Base-by-base conservation (phyloP, 2,888 invertebrate species). In the Drosophila merina region DNA sequence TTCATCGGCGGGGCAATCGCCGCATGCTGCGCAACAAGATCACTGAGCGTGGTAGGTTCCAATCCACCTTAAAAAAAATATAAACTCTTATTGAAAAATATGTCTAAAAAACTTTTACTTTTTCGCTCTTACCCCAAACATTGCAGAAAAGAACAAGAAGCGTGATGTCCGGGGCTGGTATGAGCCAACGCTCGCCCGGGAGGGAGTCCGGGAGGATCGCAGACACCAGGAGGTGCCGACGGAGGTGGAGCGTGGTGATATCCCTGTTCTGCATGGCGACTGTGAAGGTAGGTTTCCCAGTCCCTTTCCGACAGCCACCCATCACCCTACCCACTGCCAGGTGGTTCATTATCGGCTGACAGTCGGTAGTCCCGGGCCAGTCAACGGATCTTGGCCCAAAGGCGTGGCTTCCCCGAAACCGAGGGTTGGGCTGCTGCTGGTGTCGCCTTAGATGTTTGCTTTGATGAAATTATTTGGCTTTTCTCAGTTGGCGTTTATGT, bases 201-300 rank as follows among this genome's bases (percentile, higher is more conserved):
- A 90, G 49, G 86, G 75, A 58, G 90, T 89, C 69, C 40, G 40
- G 9, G 47, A 36, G 12, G 88, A 89, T 76, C 86, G 86, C 71
- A 88, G 90, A 50, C 88, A 89, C 51, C 88, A 87, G 59, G 89
- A 88, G 77, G 74, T 90, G 55, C 85, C 90, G n/a, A 81, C 91
- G 76, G 90, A 93, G 71, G 87, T 88, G 52, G 92, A 92, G 72
- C 92, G 95, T 82, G 95, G 95, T 69, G 96, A 96, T 89, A 95
- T 95, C 80, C 94, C 94, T 36, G 92, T 94, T 63, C 91, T 94
- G 47, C 93, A 93, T 73, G 93, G 93, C 55, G 92, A 94, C 84
- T 94, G 94, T 78, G 93, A 93, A 91, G 92, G 93, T 93, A 90
- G 76, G 79, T 57, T 49, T 48, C 30, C 42, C 33, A 52, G 33